Percentiles rank a stretch among this genome's conserved stretches.
These are phyloP conservation scores for Hypotaenidia philippensis DNA, from an alignment of 2,797 vertebrate species.

Conservation along the genomic window DNA sequence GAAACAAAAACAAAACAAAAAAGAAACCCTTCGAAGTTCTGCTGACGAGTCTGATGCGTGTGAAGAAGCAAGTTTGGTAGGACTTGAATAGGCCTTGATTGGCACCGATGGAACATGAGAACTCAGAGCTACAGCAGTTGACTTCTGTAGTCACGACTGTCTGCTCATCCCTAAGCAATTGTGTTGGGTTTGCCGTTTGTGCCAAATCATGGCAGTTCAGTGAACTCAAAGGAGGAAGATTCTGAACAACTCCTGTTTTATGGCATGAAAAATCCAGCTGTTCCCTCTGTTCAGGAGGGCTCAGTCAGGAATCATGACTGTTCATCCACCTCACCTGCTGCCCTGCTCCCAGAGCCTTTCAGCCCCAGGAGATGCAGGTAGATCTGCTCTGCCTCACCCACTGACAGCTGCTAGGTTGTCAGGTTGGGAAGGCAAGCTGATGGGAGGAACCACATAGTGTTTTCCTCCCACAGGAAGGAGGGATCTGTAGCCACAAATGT, in stretches of 20 bases:
- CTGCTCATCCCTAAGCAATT: not conserved
- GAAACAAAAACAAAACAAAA: constrained; percentile 43
- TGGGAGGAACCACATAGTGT: not conserved
- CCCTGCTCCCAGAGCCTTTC: rapidly evolving
- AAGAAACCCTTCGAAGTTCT: not conserved
- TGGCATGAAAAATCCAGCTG: not conserved
- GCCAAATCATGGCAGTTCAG: not conserved
- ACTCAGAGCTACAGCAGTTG: not conserved
- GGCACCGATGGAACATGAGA: not conserved
- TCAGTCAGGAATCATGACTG: not conserved
- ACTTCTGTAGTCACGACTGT: not conserved
- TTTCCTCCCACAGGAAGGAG: not conserved
- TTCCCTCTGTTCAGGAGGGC: not conserved
- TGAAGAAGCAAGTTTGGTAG: not conserved
- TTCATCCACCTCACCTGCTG: not conserved
- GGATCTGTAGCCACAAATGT: not conserved
- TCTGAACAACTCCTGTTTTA: not conserved
- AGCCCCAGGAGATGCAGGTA: not conserved
- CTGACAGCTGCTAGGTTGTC: not conserved
- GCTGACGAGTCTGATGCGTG: not conserved
- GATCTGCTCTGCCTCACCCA: not conserved
- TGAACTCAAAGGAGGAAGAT: not conserved
- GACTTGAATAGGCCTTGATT: constrained; percentile 21
- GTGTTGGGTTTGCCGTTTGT: rapidly evolving
- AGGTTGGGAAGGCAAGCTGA: not conserved